Percentiles rank a stretch among this genome's conserved stretches.
Evolutionary conservation across 2,113 vertebrate species (phyloP).

Genomic region (Nicator chloris): DNA sequence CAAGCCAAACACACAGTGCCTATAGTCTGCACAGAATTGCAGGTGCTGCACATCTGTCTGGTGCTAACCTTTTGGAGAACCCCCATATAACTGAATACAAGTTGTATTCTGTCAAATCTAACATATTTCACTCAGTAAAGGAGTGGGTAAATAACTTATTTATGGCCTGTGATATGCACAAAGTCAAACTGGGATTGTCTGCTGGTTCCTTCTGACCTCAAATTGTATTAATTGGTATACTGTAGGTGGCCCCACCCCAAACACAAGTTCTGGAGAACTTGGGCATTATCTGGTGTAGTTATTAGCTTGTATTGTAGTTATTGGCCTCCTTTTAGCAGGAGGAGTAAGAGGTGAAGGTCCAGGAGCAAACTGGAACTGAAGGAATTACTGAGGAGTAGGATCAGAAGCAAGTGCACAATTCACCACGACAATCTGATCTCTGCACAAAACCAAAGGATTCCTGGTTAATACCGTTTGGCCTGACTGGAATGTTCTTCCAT

Average conservation of each 20-base stretch:
- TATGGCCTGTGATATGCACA: background rate
- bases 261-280: background rate
- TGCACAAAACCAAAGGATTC: slow-evolving; percentile 19
- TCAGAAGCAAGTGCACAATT: background rate
- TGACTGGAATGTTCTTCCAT: background rate
- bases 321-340: background rate
- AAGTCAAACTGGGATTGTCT: background rate
- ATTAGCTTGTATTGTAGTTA: background rate
- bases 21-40: background rate
- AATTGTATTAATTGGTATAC: background rate
- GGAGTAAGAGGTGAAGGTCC: background rate
- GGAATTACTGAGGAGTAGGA: background rate
- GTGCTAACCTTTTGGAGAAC: background rate
- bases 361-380: background rate
- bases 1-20: slow-evolving; percentile 12
- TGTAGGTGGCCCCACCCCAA: background rate
- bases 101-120: background rate
- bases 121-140: background rate
- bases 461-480: background rate
- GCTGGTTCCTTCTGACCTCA: background rate
- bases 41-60: background rate
- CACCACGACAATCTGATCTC: background rate
- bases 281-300: background rate
- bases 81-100: background rate
- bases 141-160: background rate